Evolutionary conservation across 2,113 vertebrate genomes (phyloP).

Genomic region (Morphnarchus princeps): DNA sequence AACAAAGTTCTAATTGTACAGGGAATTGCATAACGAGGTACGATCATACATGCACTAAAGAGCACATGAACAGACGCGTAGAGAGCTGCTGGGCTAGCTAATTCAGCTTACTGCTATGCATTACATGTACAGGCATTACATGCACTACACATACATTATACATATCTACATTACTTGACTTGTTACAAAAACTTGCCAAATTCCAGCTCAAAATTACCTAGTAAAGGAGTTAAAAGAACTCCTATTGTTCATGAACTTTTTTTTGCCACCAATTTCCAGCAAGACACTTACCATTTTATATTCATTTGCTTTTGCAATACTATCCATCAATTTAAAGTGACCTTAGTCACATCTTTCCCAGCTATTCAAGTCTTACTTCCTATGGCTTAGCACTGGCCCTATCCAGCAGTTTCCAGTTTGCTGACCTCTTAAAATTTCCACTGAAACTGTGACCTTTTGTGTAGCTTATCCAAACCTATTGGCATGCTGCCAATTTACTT

Average conservation of each 20-base stretch:
- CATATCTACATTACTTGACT: not conserved
- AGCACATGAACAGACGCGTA: accelerated
- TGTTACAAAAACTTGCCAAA: not conserved
- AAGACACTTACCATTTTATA: not conserved
- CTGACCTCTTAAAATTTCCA: not conserved
- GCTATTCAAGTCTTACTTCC: not conserved
- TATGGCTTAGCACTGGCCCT: not conserved
- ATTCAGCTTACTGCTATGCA: not conserved
- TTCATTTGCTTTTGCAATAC: not conserved
- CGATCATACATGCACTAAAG: not conserved
- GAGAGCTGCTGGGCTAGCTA: not conserved
- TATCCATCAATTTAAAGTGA: not conserved
- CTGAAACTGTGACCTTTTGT: not conserved
- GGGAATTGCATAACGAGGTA: not conserved
- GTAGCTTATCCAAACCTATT: not conserved
- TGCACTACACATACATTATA: not conserved
- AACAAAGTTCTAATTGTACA: not conserved
- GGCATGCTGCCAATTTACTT: not conserved
- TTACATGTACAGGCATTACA: not conserved
- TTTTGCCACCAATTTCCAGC: not conserved
- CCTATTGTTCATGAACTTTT: not conserved
- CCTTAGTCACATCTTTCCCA: not conserved
- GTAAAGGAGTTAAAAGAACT: not conserved
- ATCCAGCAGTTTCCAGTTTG: not conserved
- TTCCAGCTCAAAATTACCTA: not conserved